phyloP scores from a whole-genome alignment of 2,888 invertebrate genomes.

The Phyllotreta striolata region DNA sequence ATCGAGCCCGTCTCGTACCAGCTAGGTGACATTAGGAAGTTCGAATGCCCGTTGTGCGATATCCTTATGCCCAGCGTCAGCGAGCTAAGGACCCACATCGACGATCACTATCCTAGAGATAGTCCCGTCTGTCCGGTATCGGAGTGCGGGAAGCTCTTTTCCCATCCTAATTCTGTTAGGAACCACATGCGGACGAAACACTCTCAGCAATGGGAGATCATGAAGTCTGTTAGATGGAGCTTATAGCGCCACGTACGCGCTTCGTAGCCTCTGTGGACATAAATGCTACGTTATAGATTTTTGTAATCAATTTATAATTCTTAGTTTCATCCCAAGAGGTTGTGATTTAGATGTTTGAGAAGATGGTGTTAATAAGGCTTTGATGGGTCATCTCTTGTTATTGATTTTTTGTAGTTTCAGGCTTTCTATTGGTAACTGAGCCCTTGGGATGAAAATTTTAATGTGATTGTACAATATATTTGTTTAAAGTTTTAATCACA shows the following conservation, averaged over 20 bases:
- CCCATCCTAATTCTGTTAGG: conserved; percentile 86
- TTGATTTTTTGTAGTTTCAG: no score
- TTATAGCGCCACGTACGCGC: conserved; percentile 48
- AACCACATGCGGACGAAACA: conserved; percentile 89
- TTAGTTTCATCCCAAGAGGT: no score
- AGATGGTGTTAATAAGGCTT: no score
- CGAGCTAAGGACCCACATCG: conserved; percentile 77
- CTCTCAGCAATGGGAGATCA: conserved; percentile 81
- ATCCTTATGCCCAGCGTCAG: conserved; percentile 72
- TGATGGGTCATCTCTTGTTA: no score
- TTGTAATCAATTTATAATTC: no score
- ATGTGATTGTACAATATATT: no score
- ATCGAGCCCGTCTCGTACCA: neutral
- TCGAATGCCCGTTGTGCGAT: conserved; percentile 78
- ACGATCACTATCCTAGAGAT: conserved; percentile 85
- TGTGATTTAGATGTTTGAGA: no score
- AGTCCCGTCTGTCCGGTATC: conserved; percentile 82
- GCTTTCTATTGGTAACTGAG: no score
- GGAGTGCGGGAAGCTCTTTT: conserved; percentile 77
- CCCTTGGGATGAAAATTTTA: no score
- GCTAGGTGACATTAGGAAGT: conserved; percentile 56
- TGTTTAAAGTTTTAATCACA: no score
- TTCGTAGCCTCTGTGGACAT: no score
- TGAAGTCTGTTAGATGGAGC: conserved; percentile 82
- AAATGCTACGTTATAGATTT: neutral